Conservation (phyloP, 2,888 invertebrate species). For the Standfussiana lucernea region DNA sequence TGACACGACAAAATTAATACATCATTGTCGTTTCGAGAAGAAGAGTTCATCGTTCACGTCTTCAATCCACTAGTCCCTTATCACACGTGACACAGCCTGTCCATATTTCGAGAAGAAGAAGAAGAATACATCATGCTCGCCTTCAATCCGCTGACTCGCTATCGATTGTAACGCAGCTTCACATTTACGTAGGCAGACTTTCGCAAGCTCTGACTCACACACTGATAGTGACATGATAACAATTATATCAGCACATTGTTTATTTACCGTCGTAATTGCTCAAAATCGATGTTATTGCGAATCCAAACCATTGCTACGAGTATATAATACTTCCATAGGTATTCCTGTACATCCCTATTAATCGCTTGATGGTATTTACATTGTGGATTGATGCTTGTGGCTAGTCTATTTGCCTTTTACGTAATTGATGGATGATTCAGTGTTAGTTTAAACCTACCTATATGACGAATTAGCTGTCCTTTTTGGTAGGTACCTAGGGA, state of each 20-base stretch:
- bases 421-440: slow-evolving; percentile 18
- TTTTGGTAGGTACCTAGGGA: background rate
- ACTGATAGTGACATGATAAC: slow-evolving; percentile 67
- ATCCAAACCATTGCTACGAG: slow-evolving; percentile 19
- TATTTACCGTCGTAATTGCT: slow-evolving; percentile 52
- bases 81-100: background rate
- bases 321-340: slow-evolving; percentile 22
- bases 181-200: slow-evolving; percentile 56
- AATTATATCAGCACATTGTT: slow-evolving; percentile 64
- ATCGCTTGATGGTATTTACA: background rate
- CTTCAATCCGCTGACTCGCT: slow-evolving; percentile 38
- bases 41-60: background rate
- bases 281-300: slow-evolving; percentile 38
- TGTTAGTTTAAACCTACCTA: slow-evolving; percentile 1
- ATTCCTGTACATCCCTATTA: slow-evolving; percentile 6
- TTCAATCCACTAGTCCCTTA: background rate
- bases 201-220: slow-evolving; percentile 63
- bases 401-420: slow-evolving; percentile 28
- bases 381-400: slow-evolving; percentile 23
- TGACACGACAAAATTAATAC: background rate
- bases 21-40: background rate
- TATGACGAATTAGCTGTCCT: background rate
- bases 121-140: background rate
- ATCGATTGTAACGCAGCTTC: slow-evolving; percentile 16
- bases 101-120: background rate